Conservation (phyloP, 2,888 invertebrate genomes). For the Cynaeus angustus region DNA sequence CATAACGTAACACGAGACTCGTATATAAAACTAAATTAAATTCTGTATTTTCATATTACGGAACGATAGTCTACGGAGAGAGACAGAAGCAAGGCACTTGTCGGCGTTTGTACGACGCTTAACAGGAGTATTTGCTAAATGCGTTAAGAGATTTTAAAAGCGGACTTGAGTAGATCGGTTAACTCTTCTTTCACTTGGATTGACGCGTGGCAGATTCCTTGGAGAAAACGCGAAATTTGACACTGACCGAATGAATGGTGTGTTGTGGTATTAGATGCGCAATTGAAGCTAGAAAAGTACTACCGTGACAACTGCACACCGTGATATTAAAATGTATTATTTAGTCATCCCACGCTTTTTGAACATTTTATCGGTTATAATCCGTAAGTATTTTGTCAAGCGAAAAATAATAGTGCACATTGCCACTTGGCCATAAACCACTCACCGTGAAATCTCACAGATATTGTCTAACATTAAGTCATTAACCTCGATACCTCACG, state of each 20-base stretch:
- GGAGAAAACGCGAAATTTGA: slow-evolving; percentile 19
- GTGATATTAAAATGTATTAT: slow-evolving; percentile 47
- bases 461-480: slow-evolving; percentile 65
- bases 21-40: slow-evolving; percentile 69
- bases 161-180: slow-evolving; percentile 55
- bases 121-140: slow-evolving; percentile 52
- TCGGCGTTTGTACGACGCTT: slow-evolving; percentile 53
- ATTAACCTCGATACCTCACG: slow-evolving; percentile 60
- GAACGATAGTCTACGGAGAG: slow-evolving; percentile 50
- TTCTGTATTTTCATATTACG: slow-evolving; percentile 66
- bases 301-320: slow-evolving; percentile 42
- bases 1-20: slow-evolving; percentile 61
- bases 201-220: slow-evolving; percentile 13
- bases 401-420: slow-evolving; percentile 57
- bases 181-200: slow-evolving; percentile 42
- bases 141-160: slow-evolving; percentile 57
- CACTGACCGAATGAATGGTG: slow-evolving; percentile 21
- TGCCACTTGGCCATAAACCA: slow-evolving; percentile 62
- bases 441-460: slow-evolving; percentile 66
- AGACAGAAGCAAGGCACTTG: slow-evolving; percentile 47
- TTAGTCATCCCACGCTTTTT: slow-evolving; percentile 52
- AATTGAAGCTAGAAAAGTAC: slow-evolving; percentile 26
- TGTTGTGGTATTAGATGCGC: slow-evolving; percentile 32
- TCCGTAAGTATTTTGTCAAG: slow-evolving; percentile 49
- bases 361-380: slow-evolving; percentile 50